Base-by-base conservation (phyloP, 2,888 invertebrate species). In the Vannuccia rotundouncinata region DNA sequence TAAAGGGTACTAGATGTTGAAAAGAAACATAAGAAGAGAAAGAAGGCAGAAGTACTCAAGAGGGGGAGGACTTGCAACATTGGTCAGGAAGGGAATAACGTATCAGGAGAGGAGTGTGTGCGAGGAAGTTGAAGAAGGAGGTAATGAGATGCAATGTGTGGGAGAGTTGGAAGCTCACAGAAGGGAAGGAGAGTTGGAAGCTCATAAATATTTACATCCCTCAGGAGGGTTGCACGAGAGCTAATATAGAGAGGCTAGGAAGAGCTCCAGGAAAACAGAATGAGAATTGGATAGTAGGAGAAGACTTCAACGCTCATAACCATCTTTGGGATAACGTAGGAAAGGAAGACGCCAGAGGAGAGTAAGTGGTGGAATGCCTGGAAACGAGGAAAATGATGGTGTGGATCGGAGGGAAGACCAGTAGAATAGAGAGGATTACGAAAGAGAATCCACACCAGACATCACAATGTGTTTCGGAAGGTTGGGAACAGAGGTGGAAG, bases 381-480 rank as follows among this genome's bases (percentile, higher is more conserved):
- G 66, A 66, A 17, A 66, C 13, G 22, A 66, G 25, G 22, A 66
- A 27, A 66, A 66, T 66, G 66, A 66, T 27, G 25, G 25, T 66
- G 13, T 27, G 13, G 22, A 66, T 22, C 25, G 66, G 25, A 17
- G 66, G 66, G 25, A 66, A 27, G 22, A 66, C 25, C 13, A 66
- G 22, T 66, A 66, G 66, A 66, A 17, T 66, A 66, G 66, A 66
- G 25, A 66, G 66, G 66, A 27, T 17, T 22, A 66, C 66, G 66
- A 66, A 66, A 66, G 66, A 66, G 25, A 66, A 66, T 66, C 66
- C 2, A 66, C 66, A 17, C 66, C 66, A 66, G 66, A 66, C 66
- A 66, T 66, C 13, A 66, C 66, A 13, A 66, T 66, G 25, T n/a
- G 66, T 66, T 22, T 27, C 13, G 22, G 66, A 66, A 66, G 66